These are phyloP conservation scores for Sardinella longiceps DNA, from an alignment of 2,797 vertebrate species.

Conservation along the genomic window DNA sequence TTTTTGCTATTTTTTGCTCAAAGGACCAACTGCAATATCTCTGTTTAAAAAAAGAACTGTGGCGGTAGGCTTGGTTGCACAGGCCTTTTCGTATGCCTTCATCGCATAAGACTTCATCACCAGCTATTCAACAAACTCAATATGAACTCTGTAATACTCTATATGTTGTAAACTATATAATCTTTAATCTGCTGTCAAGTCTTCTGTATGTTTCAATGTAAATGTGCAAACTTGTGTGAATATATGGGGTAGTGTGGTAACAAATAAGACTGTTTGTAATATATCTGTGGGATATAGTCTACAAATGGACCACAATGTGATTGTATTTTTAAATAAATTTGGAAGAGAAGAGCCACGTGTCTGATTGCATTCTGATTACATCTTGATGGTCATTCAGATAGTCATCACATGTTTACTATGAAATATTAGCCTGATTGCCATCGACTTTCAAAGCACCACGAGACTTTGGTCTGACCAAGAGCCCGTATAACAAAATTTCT, in stretches of 20 bases:
- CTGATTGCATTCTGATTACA: too few species aligned
- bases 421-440: too few species aligned
- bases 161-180: slow-evolving; percentile 51
- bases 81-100: slow-evolving; percentile 25
- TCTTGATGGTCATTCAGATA: too few species aligned
- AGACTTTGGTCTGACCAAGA: too few species aligned
- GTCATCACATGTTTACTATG: too few species aligned
- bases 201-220: slow-evolving; percentile 43
- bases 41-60: not conserved
- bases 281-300: slow-evolving; percentile 32
- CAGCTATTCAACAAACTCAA: slow-evolving; percentile 55
- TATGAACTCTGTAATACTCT: slow-evolving; percentile 34
- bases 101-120: slow-evolving; percentile 49
- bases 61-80: not conserved
- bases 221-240: slow-evolving; percentile 48
- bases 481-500: too few species aligned
- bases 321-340: slow-evolving; percentile 65
- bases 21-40: slow-evolving; percentile 26
- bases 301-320: slow-evolving; percentile 53
- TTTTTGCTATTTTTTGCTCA: slow-evolving; percentile 27
- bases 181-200: slow-evolving; percentile 41
- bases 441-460: too few species aligned
- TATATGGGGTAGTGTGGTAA: slow-evolving; percentile 49
- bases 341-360: not conserved
- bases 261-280: slow-evolving; percentile 39